These are phyloP conservation scores for Melanotaenia trifasciata DNA, from an alignment of 2,797 vertebrate species.

Conservation along the genomic window DNA sequence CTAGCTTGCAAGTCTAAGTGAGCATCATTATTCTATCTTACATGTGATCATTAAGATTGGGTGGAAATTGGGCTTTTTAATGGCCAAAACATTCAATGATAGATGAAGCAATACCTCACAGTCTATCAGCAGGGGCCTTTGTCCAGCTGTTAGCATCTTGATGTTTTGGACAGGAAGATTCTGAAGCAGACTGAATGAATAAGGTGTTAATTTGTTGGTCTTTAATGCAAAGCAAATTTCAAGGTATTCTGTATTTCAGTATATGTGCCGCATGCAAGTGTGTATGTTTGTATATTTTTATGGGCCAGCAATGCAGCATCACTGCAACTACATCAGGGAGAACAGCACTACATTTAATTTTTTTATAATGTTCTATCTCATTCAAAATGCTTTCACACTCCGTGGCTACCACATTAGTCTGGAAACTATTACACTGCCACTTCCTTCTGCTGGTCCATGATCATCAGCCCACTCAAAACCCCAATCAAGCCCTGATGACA, in stretches of 20 bases:
- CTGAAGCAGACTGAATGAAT: conserved; percentile 1
- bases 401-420: conserved; percentile 46
- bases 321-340: conserved; percentile 34
- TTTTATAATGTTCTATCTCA: conserved; percentile 61
- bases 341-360: conserved; percentile 46
- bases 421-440: conserved; percentile 65
- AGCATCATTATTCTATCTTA: conserved; percentile 56
- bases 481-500: conserved; percentile 60
- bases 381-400: conserved; percentile 42
- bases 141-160: conserved; percentile 61
- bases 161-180: conserved; percentile 36
- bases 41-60: conserved; percentile 67
- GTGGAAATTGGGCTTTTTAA: conserved; percentile 50
- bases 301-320: conserved; percentile 25
- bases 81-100: conserved; percentile 48
- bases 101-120: conserved; percentile 68
- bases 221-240: conserved; percentile 25
- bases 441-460: conserved; percentile 56
- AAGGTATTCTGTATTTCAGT: conserved; percentile 32
- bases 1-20: conserved; percentile 36
- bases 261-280: background rate
- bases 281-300: too few species aligned
- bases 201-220: conserved; percentile 16
- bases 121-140: conserved; percentile 56
- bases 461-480: conserved; percentile 50